Percentiles rank a stretch among this genome's conserved stretches.
Evolutionary conservation across 2,797 vertebrate species (phyloP).

Genomic region (Spondyliosoma cantharus): DNA sequence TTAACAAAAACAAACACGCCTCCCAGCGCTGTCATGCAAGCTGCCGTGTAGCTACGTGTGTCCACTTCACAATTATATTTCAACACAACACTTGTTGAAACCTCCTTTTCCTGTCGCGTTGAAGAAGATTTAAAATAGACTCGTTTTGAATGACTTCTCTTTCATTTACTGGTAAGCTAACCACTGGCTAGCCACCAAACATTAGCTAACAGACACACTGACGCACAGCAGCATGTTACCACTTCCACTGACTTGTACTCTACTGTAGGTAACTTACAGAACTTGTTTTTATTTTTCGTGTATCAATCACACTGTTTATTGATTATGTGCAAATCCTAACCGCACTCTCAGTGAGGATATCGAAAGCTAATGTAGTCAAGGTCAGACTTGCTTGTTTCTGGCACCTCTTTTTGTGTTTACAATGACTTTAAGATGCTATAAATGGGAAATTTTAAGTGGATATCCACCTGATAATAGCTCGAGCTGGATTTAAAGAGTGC

Average conservation of each 20-base stretch:
- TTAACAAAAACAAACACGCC: conserved; percentile 46
- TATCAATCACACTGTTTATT: not conserved
- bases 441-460: not conserved
- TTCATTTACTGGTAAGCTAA: conserved; percentile 26
- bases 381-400: conserved; percentile 27
- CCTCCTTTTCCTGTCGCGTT: not conserved
- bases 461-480: not conserved
- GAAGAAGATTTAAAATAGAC: not conserved
- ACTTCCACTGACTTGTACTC: not conserved
- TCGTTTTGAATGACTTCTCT: not conserved
- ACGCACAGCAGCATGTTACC: not conserved
- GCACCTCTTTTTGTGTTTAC: not conserved
- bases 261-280: fast-evolving
- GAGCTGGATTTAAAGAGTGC: not conserved
- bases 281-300: fast-evolving
- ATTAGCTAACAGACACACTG: too few relatives aligned
- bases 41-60: not conserved
- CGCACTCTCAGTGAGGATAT: not conserved
- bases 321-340: fast-evolving
- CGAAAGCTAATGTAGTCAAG: conserved; percentile 1
- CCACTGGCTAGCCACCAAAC: not conserved
- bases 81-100: fast-evolving
- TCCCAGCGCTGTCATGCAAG: not conserved
- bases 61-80: not conserved
- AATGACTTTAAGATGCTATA: not conserved